Conservation (phyloP, 2,797 vertebrate genomes). For the Sebastiscus tertius region DNA sequence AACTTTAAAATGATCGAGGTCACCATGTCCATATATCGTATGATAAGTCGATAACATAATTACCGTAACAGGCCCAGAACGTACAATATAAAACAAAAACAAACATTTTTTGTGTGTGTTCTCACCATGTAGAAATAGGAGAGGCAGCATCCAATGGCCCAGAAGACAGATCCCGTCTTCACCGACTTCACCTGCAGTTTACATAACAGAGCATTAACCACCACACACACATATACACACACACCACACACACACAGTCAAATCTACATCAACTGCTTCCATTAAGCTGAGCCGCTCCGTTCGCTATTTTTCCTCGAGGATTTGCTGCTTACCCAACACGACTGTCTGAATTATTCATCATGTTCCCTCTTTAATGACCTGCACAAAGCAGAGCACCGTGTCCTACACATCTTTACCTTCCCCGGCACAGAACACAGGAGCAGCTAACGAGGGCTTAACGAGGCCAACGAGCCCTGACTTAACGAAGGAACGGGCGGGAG, state of each 20-base stretch:
- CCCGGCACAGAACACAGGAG: not conserved
- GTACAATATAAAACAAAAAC: not conserved
- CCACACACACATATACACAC: not conserved
- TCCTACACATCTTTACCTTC: slow-evolving; percentile 31
- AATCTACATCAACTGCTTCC: not conserved
- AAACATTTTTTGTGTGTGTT: not conserved
- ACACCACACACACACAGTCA: not conserved
- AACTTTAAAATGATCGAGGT: not conserved
- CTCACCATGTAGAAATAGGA: slow-evolving; percentile 99
- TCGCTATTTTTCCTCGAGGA: slow-evolving; percentile 14
- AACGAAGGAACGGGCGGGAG: not conserved
- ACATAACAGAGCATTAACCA: slow-evolving; percentile 3
- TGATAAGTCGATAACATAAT: not conserved
- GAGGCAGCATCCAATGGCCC: slow-evolving; percentile 97
- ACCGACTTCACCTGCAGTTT: slow-evolving; percentile 92
- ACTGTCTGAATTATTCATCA: slow-evolving; percentile 49
- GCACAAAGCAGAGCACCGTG: slow-evolving; percentile 7
- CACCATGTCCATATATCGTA: not conserved
- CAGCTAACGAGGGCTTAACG: slow-evolving; percentile 40
- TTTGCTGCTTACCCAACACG: slow-evolving; percentile 9
- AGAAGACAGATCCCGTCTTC: slow-evolving; percentile 98
- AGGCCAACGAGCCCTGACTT: slow-evolving; percentile 36
- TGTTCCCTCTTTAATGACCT: slow-evolving; percentile 41
- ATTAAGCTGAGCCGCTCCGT: not conserved
- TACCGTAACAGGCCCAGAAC: no score